These are phyloP conservation scores for Eulemur rufifrons DNA, from an alignment of 2,113 vertebrate genomes.

Conservation along the genomic window DNA sequence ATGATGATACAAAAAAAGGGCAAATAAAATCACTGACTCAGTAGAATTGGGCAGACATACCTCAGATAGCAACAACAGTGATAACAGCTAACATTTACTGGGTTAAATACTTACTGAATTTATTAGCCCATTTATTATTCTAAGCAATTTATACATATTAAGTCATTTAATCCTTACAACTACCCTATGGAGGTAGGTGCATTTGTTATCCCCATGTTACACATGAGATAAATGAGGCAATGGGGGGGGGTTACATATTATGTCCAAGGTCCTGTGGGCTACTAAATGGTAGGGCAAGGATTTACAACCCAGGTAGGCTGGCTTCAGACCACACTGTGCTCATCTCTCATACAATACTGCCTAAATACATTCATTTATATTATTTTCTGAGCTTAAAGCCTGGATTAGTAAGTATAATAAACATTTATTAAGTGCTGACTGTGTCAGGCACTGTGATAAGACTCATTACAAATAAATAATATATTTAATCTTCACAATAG, in stretches of 20 bases:
- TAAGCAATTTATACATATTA: neutral
- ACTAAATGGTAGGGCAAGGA: neutral
- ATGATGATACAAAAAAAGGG: neutral
- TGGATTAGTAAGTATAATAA: constrained; percentile 2
- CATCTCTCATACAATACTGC: neutral
- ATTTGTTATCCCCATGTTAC: neutral
- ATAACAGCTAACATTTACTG: neutral
- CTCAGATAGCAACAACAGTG: neutral
- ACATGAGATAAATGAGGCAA: neutral
- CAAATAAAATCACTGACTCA: neutral
- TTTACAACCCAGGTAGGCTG: neutral
- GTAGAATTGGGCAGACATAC: neutral
- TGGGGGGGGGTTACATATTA: neutral
- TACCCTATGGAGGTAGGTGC: neutral
- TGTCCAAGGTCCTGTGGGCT: neutral
- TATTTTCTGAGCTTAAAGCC: constrained; percentile 10
- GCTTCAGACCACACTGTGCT: neutral
- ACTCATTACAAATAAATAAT: constrained; percentile 22
- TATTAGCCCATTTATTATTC: neutral
- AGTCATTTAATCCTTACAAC: constrained; percentile 11
- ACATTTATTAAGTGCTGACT: neutral
- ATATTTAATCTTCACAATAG: neutral
- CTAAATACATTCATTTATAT: neutral
- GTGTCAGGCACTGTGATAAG: neutral
- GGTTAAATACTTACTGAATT: neutral